These are phyloP conservation scores for Eonycteris spelaea DNA, from an alignment of 2,113 vertebrate species.

Conservation along the genomic window DNA sequence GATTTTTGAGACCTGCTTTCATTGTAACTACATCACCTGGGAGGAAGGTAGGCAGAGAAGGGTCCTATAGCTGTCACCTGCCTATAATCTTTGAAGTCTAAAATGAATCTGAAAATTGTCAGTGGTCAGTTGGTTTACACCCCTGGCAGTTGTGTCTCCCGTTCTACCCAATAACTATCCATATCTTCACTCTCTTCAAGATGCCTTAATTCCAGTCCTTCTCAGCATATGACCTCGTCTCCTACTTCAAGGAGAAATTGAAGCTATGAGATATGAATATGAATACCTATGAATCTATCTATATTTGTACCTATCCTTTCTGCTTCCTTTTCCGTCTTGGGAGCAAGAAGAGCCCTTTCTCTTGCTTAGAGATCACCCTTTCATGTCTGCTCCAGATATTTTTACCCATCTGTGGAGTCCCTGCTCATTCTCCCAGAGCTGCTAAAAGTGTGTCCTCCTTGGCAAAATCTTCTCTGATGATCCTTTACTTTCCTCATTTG, in stretches of 20 bases:
- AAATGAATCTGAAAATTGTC: neutral
- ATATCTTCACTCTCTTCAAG: neutral
- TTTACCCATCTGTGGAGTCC: neutral
- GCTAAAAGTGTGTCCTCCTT: neutral
- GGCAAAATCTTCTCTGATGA: neutral
- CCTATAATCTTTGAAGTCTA: neutral
- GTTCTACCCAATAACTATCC: neutral
- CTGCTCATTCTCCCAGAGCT: neutral
- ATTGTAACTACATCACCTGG: neutral
- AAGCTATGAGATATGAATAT: neutral
- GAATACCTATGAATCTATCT: neutral
- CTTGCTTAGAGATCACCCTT: neutral
- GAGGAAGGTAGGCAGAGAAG: neutral
- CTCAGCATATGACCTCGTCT: neutral
- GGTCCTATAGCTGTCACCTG: neutral
- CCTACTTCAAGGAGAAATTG: conserved; percentile 2
- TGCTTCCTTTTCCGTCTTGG: neutral
- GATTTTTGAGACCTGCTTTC: neutral
- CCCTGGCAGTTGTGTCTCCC: neutral
- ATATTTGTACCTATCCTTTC: neutral
- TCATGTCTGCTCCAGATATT: neutral
- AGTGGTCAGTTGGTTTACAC: neutral
- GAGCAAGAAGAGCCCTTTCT: neutral
- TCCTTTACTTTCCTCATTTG: neutral
- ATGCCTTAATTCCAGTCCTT: neutral